Conservation (phyloP, 2,113 vertebrate species). For the Prinia subflava region DNA sequence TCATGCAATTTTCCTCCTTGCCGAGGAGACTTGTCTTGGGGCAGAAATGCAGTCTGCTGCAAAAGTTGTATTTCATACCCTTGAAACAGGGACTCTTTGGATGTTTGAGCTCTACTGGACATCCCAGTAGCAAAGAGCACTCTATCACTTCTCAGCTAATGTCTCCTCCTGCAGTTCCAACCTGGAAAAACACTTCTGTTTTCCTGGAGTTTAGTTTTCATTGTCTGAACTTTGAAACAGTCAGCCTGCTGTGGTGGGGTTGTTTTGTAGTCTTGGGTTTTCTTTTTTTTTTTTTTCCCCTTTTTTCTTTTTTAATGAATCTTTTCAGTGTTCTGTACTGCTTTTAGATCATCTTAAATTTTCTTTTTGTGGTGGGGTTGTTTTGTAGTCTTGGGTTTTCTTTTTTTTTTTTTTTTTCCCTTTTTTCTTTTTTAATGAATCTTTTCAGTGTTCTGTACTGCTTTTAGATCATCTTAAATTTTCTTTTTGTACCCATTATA, state of each 20-base stretch:
- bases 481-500: not conserved
- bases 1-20: not conserved
- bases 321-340: not conserved
- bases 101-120: not conserved
- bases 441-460: not conserved
- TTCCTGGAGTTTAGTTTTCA: not conserved
- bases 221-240: not conserved
- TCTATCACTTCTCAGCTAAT: not conserved
- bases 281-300: too few relatives aligned
- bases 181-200: not conserved
- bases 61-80: not conserved
- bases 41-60: not conserved
- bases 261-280: not conserved
- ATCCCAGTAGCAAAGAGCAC: not conserved
- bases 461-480: not conserved
- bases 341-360: not conserved
- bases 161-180: not conserved
- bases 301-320: not conserved
- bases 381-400: not conserved
- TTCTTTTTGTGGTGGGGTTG: not conserved
- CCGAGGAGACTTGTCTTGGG: not conserved
- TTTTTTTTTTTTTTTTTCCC: fast-evolving
- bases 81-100: not conserved
- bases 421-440: not conserved
- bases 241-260: not conserved